A percentile compares a stretch with the other conserved stretches of the same genome.
These are phyloP conservation scores for Agonopterix alstromeriana DNA, from an alignment of 2,888 invertebrate species.

Conservation along the genomic window DNA sequence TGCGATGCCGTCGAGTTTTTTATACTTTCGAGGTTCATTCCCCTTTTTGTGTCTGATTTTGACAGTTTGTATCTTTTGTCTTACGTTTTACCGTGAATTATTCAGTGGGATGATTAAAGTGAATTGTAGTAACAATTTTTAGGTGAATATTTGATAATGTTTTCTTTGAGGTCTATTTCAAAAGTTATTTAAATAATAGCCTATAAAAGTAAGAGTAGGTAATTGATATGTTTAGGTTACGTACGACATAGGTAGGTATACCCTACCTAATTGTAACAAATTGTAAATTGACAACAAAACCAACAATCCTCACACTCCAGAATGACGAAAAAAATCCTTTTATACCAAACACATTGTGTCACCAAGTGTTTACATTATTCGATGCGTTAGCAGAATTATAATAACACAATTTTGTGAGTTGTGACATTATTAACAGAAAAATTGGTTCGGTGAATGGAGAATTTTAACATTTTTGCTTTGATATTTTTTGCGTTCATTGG, in stretches of 20 bases:
- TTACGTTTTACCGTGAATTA: background rate
- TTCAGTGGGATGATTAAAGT: background rate
- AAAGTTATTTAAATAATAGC: too few species aligned
- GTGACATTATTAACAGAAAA: slow-evolving; percentile 69
- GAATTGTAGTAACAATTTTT: background rate
- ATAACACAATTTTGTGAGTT: slow-evolving; percentile 46
- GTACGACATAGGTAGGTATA: too few species aligned
- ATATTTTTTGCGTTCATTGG: slow-evolving; percentile 48
- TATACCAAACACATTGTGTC: slow-evolving; percentile 32
- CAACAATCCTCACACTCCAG: slow-evolving; percentile 32
- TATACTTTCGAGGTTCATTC: slow-evolving; percentile 5
- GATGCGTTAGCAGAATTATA: slow-evolving; percentile 27
- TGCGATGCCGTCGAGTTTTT: background rate
- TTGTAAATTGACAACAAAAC: slow-evolving; percentile 35
- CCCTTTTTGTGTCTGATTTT: background rate
- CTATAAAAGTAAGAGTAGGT: too few species aligned
- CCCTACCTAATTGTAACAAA: slow-evolving; percentile 3
- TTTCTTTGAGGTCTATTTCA: too few species aligned
- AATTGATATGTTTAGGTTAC: too few species aligned
- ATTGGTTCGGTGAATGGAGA: slow-evolving; percentile 49
- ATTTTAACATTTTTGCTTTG: slow-evolving; percentile 44
- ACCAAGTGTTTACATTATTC: slow-evolving; percentile 55
- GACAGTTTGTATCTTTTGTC: too few species aligned
- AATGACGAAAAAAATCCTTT: slow-evolving; percentile 30
- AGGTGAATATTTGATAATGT: background rate